phyloP scores from a whole-genome alignment of 2,888 invertebrate species.

The Torymus tubicola region DNA sequence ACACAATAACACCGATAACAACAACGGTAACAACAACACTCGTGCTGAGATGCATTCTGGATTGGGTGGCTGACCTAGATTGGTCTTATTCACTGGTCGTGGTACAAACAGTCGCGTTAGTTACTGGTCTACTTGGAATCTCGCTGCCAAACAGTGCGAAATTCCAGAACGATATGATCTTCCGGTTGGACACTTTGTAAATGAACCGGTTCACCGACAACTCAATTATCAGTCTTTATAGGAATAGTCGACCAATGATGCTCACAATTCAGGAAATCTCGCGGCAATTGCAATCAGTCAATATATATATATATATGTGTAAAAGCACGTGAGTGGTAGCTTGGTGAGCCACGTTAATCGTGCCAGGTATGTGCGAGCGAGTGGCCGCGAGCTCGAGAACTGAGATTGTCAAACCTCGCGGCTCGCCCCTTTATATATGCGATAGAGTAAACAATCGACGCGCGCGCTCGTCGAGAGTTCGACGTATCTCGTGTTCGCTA shows the following conservation, averaged over 20 bases:
- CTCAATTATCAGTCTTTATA: no score
- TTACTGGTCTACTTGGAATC: no score
- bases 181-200: no score
- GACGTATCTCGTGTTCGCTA: slow-evolving; percentile 25
- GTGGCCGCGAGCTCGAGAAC: slow-evolving; percentile 67
- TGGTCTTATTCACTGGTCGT: slow-evolving; percentile 14
- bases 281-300: no score
- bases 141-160: no score
- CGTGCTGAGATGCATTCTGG: not conserved
- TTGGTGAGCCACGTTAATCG: not conserved
- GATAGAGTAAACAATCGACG: slow-evolving; percentile 74
- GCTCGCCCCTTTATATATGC: slow-evolving; percentile 74
- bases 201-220: no score
- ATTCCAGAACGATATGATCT: no score
- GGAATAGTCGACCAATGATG: no score
- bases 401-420: slow-evolving; percentile 74
- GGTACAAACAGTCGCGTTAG: not conserved
- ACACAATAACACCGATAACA: slow-evolving; percentile 27
- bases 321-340: not conserved
- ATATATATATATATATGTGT: no score
- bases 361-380: slow-evolving; percentile 40
- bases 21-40: not conserved
- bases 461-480: slow-evolving; percentile 63
- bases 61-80: not conserved
- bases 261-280: no score